Conservation (phyloP, 1,140 invertebrate genomes). For the Patella vulgata region DNA sequence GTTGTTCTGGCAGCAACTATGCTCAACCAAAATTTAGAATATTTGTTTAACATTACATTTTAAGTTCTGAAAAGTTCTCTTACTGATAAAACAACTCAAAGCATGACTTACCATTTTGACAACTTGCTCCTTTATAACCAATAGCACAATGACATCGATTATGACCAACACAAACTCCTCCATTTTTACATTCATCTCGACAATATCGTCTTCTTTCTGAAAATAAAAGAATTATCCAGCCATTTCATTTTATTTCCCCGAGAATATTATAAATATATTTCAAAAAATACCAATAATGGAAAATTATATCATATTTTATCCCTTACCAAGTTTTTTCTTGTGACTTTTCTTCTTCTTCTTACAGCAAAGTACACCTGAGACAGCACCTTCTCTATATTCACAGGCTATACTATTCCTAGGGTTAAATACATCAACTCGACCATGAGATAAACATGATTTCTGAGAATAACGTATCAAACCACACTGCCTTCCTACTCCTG, state of each 20-base stretch:
- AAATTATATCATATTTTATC: background rate
- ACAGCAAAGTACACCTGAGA: constrained; percentile 60
- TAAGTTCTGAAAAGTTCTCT: too few species aligned
- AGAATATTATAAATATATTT: background rate
- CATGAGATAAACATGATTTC: constrained; percentile 51
- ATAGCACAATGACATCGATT: constrained; percentile 55
- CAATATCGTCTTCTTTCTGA: constrained; percentile 32
- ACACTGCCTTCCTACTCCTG: constrained; percentile 58
- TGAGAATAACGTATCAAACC: constrained; percentile 43
- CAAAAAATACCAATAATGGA: background rate
- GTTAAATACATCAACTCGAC: constrained; percentile 56
- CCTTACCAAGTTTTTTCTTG: constrained; percentile 12
- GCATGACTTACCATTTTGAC: constrained; percentile 57
- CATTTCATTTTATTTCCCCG: too few species aligned
- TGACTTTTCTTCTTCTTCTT: constrained; percentile 38
- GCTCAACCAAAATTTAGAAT: background rate
- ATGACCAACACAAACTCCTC: constrained; percentile 53
- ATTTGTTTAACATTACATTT: background rate
- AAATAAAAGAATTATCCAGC: background rate
- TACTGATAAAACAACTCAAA: too few species aligned
- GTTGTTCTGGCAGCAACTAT: background rate
- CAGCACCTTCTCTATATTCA: constrained; percentile 49
- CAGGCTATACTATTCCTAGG: constrained; percentile 29
- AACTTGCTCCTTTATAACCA: constrained; percentile 61
- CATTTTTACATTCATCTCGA: constrained; percentile 52